Evolutionary conservation across 2,888 invertebrate species (phyloP), one percentile per base, ranked within the genome.

Genomic region (Rosalia funebris): DNA sequence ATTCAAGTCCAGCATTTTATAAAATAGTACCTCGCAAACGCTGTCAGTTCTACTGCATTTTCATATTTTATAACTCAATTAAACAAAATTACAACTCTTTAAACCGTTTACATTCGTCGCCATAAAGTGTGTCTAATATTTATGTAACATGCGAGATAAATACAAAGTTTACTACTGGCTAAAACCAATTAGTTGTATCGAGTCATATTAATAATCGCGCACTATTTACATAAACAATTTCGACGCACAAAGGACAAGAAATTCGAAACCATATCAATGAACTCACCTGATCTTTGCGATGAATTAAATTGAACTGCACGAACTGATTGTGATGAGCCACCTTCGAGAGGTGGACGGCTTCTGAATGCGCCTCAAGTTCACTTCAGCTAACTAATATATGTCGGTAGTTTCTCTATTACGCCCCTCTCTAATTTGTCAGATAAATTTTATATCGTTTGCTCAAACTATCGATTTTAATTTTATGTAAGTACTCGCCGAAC

Each of bases 401-500:
- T 34, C 52, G 55, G 54, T 53, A 56, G 48, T 62, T 45, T 56
- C 45, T 62, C 56, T 37, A 56, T 42, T 15, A 45, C 52, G 47
- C 57, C 61, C 50, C 39, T 45, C 57, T 62, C 55, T 57, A 62
- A 64, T 64, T 57, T 53, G 60, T 64, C 58, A 52, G 52, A 60
- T 56, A 31, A 55, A 60, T 55, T 50, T 45, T 48, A 37, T 55
- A 55, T 42, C 45, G 47, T 50, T 47, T 46, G 47, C 47, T 54
- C 31, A 14, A 20, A 41, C 10, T 57, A 42, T 57, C 42, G 57
- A 57, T 57, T 42, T 57, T 48, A 48, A 48, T 42, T 34, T 42
- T 48, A 5, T 34, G 17, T 19, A 11, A 48, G 37, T 48, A 37
- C 19, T 14, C 36, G 34, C 11, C 10, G 5, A 10, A 11, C 20